Conservation (phyloP, 2,113 vertebrate genomes). For the Cyprinus carpio region DNA sequence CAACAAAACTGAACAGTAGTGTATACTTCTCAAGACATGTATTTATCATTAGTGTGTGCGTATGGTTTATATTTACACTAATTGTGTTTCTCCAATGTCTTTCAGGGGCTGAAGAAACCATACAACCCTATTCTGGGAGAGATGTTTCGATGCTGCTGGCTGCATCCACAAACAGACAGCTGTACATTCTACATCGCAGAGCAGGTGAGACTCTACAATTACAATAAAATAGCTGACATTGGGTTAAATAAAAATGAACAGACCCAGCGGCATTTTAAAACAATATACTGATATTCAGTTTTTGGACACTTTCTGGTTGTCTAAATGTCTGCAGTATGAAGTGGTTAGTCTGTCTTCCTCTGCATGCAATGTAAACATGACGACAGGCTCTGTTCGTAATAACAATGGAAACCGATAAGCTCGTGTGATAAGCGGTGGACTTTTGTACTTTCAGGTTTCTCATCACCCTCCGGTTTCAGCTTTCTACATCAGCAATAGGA, state of each 20-base stretch:
- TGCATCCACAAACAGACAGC: slow-evolving; percentile 90
- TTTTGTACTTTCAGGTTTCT: slow-evolving; percentile 81
- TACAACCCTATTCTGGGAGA: slow-evolving; percentile 97
- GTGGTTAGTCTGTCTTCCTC: not conserved
- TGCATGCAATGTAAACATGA: not conserved
- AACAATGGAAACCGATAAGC: not conserved
- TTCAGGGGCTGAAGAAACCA: slow-evolving; percentile 95
- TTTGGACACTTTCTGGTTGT: not conserved
- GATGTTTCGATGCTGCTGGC: slow-evolving; percentile 95
- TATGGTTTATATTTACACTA: not conserved
- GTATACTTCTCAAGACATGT: not conserved
- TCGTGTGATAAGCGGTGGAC: not conserved
- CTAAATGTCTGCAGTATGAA: not conserved
- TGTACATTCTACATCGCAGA: slow-evolving; percentile 96
- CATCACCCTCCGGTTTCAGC: slow-evolving; percentile 95
- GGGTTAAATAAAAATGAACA: no score
- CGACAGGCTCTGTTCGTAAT: not conserved
- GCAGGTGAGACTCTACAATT: slow-evolving; percentile 76
- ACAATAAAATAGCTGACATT: not conserved
- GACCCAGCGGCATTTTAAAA: not conserved
- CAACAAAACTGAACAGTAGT: no score
- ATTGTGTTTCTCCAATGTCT: slow-evolving; percentile 24
- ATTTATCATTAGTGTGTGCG: not conserved
- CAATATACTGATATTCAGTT: not conserved
- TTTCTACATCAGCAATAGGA: slow-evolving; percentile 93